phyloP scores from a whole-genome alignment of 2,888 invertebrate species.

The Mystacides longicornis region DNA sequence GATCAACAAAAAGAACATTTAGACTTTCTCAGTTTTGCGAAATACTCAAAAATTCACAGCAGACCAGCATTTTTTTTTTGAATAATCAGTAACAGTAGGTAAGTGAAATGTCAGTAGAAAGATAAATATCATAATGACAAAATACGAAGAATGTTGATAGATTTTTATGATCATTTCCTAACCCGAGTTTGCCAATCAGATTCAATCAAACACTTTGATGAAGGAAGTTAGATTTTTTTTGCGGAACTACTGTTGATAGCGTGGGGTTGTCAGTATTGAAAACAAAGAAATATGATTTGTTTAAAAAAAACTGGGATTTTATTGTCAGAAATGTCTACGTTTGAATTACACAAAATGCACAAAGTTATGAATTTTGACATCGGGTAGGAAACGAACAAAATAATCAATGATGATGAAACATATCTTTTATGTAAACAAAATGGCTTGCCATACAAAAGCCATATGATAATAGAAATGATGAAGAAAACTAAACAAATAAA shows the following conservation, averaged over 20 bases:
- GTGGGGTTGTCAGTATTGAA: not conserved
- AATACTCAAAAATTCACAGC: no score
- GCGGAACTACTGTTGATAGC: not conserved
- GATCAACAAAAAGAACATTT: constrained; percentile 52
- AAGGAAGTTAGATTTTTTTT: not conserved
- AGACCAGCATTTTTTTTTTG: constrained; percentile 21
- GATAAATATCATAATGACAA: not conserved
- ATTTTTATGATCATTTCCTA: not conserved
- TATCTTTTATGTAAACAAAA: not conserved
- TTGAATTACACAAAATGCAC: no score
- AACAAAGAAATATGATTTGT: no score
- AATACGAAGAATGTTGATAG: not conserved
- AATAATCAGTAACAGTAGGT: no score
- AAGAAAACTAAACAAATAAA: not conserved
- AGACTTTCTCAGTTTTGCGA: constrained; percentile 42
- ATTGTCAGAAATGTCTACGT: no score
- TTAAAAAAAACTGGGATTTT: no score
- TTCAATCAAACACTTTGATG: not conserved
- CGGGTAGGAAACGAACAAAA: not conserved
- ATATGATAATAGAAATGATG: not conserved
- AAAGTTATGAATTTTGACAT: no score
- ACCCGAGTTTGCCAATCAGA: not conserved
- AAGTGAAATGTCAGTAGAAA: not conserved
- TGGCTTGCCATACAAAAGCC: not conserved
- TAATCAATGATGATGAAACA: not conserved